A percentile compares a stretch with the other conserved stretches of the same genome.
Evolutionary conservation across 2,113 vertebrate genomes (phyloP).

Genomic region (Rostratula benghalensis): DNA sequence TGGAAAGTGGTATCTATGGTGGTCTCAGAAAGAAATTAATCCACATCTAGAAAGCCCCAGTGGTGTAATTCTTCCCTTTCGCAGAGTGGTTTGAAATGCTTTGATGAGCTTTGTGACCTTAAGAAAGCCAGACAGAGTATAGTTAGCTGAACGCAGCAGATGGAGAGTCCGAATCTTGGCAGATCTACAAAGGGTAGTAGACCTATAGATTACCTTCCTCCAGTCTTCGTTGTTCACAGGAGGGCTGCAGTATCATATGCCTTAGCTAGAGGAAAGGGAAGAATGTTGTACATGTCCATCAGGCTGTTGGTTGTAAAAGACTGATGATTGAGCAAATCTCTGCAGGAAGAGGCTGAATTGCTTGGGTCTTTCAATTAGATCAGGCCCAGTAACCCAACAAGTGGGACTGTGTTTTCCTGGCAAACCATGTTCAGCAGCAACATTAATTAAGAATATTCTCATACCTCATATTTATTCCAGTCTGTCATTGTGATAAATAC

Average conservation of each 20-base stretch:
- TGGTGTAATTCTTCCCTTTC: not conserved
- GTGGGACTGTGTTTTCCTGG: not conserved
- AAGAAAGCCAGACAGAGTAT: not conserved
- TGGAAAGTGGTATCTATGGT: not conserved
- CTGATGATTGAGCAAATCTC: not conserved
- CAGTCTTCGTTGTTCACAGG: not conserved
- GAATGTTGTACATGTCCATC: not conserved
- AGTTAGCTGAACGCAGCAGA: not conserved
- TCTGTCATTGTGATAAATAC: not conserved
- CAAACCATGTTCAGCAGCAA: not conserved
- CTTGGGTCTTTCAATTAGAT: not conserved
- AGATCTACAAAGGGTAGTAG: not conserved
- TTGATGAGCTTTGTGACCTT: not conserved
- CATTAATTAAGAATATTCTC: not conserved
- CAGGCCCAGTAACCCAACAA: not conserved
- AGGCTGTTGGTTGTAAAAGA: not conserved
- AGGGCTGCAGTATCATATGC: not conserved
- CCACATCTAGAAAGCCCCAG: not conserved
- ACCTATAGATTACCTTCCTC: not conserved
- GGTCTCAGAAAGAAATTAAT: constrained; percentile 6
- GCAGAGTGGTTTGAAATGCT: not conserved
- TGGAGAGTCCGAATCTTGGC: not conserved
- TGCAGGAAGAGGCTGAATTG: not conserved
- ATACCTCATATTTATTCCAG: not conserved
- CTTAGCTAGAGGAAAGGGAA: not conserved